Evolutionary conservation across 2,888 invertebrate species (phyloP), one percentile per base, ranked within the genome.

Genomic region (Melanotus villosus): DNA sequence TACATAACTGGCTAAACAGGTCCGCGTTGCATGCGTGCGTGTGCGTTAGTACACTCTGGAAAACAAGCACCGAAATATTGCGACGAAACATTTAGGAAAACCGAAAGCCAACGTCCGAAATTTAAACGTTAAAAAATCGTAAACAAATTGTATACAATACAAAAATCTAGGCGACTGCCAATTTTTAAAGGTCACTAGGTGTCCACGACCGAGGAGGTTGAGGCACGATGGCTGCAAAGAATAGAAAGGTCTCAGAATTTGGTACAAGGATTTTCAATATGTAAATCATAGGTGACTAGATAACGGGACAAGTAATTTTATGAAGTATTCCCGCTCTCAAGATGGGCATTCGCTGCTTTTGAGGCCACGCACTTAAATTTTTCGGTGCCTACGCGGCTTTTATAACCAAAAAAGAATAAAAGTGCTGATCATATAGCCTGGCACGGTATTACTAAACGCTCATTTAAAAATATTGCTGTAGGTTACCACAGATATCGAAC

Each of bases 241-340:
- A 41, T 65, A 43, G 47, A 62, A 56, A 57, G 60, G 52, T 57
- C 23, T 32, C 30, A 23, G 41, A 50, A 71, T 73, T 73, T 63
- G 56, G 69, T 63, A 68, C 73, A 72, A 71, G 71, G 75, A 63
- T 72, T 69, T 68, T 65, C 56, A 70, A 71, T 73, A 73, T 73
- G 75, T 72, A 73, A 75, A 75, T 73, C 70, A 69, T 71, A 66
- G 70, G 65, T 68, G 70, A 59, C 71, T 72, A 67, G 65, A 71
- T 75, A 75, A 75, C 75, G 75, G 75, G 60, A 75, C 66, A 52
- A 64, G 72, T 71, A 73, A 75, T 75, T 72, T 75, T 71, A 73
- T 72, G 72, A 73, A 72, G 70, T 69, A 67, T 68, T 68, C 71
- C 64, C 32, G 21, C 57, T 63, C 50, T 56, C 34, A 43, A 19